phyloP scores from a whole-genome alignment of 2,797 vertebrate genomes.

The Phoeniculus purpureus region DNA sequence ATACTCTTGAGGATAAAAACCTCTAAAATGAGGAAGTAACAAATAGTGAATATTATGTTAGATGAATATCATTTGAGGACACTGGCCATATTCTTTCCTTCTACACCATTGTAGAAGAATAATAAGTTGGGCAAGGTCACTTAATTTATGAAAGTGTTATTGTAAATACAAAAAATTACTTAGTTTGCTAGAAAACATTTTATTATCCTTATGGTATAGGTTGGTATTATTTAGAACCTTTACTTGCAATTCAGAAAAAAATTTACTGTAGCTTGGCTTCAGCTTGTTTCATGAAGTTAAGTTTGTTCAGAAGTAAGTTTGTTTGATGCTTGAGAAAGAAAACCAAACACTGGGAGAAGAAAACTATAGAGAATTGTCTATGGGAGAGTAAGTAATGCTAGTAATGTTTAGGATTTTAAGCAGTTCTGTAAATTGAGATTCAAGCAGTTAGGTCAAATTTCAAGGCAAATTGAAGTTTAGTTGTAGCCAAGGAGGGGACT shows the following conservation, averaged over 20 bases:
- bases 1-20: background rate
- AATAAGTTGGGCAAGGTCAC: background rate
- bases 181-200: background rate
- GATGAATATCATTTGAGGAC: background rate
- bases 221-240: background rate
- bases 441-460: background rate
- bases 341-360: background rate
- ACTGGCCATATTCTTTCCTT: background rate
- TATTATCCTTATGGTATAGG: background rate
- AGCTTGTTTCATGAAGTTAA: background rate
- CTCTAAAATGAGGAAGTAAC: background rate
- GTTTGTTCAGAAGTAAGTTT: background rate
- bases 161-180: background rate
- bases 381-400: background rate
- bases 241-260: background rate
- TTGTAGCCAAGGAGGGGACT: background rate
- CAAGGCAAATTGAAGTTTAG: background rate
- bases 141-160: background rate
- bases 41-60: background rate
- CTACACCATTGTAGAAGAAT: background rate
- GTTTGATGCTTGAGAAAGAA: background rate
- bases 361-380: background rate
- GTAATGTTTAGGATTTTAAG: background rate
- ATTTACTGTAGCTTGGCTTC: background rate
- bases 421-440: background rate